Evolutionary conservation across 2,888 invertebrate species (phyloP).

Genomic region (Drosophila fungiperda): DNA sequence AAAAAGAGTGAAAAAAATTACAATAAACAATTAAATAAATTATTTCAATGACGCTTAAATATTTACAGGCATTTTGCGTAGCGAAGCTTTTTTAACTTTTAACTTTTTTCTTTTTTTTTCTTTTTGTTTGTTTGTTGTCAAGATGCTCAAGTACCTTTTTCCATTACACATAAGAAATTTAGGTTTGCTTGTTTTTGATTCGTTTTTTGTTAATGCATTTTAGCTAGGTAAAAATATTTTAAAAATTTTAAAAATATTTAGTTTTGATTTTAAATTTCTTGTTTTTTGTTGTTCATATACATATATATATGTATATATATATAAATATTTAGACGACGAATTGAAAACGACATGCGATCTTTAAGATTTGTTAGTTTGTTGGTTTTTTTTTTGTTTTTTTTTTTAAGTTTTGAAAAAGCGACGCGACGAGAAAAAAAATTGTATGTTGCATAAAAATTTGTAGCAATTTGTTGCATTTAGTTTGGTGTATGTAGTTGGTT

Average conservation of each 20-base stretch:
- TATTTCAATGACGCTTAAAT: conserved; percentile 54
- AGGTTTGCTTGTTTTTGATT: conserved; percentile 20
- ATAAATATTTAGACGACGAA: conserved; percentile 62
- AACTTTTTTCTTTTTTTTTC: conserved; percentile 20
- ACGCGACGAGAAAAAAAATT: conserved; percentile 59
- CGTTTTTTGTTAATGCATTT: conserved; percentile 46
- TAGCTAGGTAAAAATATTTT: conserved; percentile 70
- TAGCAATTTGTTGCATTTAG: conserved; percentile 77
- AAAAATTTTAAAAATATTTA: conserved; percentile 71
- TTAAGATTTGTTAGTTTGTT: conserved; percentile 34
- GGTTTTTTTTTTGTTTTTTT: conserved; percentile 3
- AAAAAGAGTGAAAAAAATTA: background rate
- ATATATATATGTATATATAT: conserved; percentile 24
- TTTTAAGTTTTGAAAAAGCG: conserved; percentile 53
- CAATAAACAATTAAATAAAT: conserved; percentile 27
- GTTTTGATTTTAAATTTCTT: conserved; percentile 59
- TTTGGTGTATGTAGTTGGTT: conserved; percentile 76
- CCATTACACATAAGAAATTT: conserved; percentile 31
- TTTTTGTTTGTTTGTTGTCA: conserved; percentile 17
- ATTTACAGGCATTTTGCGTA: conserved; percentile 77
- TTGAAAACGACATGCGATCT: conserved; percentile 64
- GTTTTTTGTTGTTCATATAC: conserved; percentile 16
- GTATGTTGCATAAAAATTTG: conserved; percentile 67
- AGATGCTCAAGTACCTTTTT: conserved; percentile 54
- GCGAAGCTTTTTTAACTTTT: conserved; percentile 56